A percentile compares a stretch with the other conserved stretches of the same genome.
Conservation (phyloP, 2,888 invertebrate genomes). For the Lissonota sp. region DNA sequence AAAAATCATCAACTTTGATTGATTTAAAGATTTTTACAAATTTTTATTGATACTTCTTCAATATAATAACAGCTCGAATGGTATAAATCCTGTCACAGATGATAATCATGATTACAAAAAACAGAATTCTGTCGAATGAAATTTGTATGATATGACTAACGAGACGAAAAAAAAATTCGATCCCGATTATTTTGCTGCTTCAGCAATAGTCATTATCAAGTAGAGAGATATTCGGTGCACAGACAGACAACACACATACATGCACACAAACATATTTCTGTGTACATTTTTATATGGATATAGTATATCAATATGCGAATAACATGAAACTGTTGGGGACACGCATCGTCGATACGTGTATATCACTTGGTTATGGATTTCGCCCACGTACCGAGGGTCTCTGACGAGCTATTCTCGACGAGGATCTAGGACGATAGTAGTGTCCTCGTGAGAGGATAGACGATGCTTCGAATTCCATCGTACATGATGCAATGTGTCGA, state of each 20-base stretch:
- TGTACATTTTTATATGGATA: no score
- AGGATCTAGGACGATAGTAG: slow-evolving; percentile 10
- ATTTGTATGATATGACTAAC: neutral
- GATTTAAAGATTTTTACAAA: no score
- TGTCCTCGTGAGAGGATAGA: slow-evolving; percentile 26
- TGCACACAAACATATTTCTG: no score
- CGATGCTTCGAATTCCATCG: slow-evolving; percentile 44
- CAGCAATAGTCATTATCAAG: slow-evolving; percentile 1
- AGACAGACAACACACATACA: no score
- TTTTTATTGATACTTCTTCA: no score
- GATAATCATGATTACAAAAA: no score
- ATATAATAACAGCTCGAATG: no score
- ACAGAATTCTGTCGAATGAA: neutral
- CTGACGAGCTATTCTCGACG: slow-evolving; percentile 64
- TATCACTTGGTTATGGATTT: slow-evolving; percentile 51
- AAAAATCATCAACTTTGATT: no score
- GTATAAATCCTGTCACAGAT: no score
- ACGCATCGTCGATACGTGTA: slow-evolving; percentile 29
- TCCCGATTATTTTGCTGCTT: slow-evolving; percentile 4
- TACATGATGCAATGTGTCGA: slow-evolving; percentile 7
- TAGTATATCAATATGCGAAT: slow-evolving; percentile 6
- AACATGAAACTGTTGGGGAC: slow-evolving; percentile 30
- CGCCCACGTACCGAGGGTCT: slow-evolving; percentile 60
- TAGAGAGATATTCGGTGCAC: neutral
- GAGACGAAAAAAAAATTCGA: neutral